Conservation (phyloP, 2,888 invertebrate genomes). For the Dicyrtomina minuta region DNA sequence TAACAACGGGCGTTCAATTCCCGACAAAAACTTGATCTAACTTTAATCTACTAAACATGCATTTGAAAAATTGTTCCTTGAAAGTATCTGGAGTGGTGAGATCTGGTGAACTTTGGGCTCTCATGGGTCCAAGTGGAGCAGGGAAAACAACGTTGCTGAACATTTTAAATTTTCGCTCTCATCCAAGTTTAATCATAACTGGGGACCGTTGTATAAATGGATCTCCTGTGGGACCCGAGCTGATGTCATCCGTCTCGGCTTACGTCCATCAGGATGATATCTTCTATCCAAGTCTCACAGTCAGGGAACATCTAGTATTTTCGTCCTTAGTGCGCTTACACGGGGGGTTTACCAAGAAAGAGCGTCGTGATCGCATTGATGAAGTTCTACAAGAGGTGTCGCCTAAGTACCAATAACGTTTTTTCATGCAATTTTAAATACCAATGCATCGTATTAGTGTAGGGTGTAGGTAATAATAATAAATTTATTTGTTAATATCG, state of each 20-base stretch:
- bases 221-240: background rate
- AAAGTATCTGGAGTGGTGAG: background rate
- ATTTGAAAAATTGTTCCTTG: background rate
- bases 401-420: no score
- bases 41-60: no score
- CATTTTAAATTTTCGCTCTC: background rate
- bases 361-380: background rate
- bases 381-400: background rate
- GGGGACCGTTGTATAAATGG: conserved; percentile 17
- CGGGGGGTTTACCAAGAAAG: background rate
- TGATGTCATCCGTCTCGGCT: background rate
- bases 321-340: background rate
- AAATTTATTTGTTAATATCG: no score
- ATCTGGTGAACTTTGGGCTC: conserved; percentile 1
- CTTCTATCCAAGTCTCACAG: background rate
- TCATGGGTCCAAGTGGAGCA: background rate
- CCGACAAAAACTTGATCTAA: no score
- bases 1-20: no score
- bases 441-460: no score
- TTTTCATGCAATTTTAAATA: no score
- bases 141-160: conserved; percentile 12
- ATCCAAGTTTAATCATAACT: background rate
- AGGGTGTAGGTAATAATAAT: no score
- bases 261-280: conserved; percentile 6
- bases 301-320: conserved; percentile 5